Evolutionary conservation across 2,113 vertebrate genomes (phyloP), one percentile per base, ranked within the genome.

Genomic region (Cavia aperea): DNA sequence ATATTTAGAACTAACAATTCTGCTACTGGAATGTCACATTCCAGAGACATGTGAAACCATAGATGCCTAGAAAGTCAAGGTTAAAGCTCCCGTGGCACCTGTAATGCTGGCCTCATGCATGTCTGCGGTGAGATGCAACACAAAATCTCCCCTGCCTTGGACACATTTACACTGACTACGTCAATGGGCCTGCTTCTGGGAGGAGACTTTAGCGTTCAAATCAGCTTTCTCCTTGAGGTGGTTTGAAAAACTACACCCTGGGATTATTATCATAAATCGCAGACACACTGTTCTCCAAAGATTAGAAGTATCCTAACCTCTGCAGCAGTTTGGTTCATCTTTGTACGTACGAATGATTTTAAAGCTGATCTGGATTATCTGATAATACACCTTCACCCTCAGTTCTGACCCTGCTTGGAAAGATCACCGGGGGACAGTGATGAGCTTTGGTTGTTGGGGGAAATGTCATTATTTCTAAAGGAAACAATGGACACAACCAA

Each of bases 51-150:
- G 66, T 85, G 90, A 96, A 96, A 94, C 31, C 95, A 95, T 83
- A 86, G 77, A 82, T 33, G 84, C 62, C 95, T 94, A 84, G 95
- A 95, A 90, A 94, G 9, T 62, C 89, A n/a, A 87, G 70, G 75
- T 93, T 94, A 90, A 92, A 72, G 66, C 86, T 97, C 95, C 90
- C 95, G 4, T 23, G 94, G 51, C 92, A 93, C 81, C 92, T 94
- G 79, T 93, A 78, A 91, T 82, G 89, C 78, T 51, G 81, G 93
- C 88, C 73, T 89, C 84, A 16, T 43, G 66, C 24, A 1, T 7
- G 75, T 94, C 92, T 91, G 89, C 14, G 0, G 83, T 46, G 73
- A 49, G 89, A 21, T 81, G 82, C 62, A 94, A 93, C 89, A 58
- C 0, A 26, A 24, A 31, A 56, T 46, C 87, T 95, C 95, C 88